phyloP scores from a whole-genome alignment of 2,797 vertebrate genomes.

The Perodicticus potto region DNA sequence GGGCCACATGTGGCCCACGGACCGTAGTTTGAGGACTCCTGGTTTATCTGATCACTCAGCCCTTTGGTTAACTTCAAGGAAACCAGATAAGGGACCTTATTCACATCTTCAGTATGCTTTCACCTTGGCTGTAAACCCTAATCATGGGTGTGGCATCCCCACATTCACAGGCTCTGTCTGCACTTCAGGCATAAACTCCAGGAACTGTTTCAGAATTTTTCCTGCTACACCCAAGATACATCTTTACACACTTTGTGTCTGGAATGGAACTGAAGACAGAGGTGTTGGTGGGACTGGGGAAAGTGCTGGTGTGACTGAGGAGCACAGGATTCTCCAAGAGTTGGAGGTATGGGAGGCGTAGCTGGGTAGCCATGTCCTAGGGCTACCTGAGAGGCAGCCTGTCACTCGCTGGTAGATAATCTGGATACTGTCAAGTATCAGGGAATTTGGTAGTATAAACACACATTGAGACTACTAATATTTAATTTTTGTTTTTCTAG shows the following conservation, averaged over 20 bases:
- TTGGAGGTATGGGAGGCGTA: neutral
- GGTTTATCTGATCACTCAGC: neutral
- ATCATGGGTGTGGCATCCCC: rapidly evolving
- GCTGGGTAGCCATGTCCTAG: neutral
- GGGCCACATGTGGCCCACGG: no score
- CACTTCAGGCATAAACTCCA: neutral
- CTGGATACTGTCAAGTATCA: neutral
- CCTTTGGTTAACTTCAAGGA: neutral
- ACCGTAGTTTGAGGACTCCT: no score
- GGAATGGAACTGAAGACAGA: neutral
- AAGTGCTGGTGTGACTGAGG: neutral
- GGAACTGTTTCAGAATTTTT: neutral
- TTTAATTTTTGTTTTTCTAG: neutral
- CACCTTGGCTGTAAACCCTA: neutral
- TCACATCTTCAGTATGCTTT: neutral
- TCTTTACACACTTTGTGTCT: neutral
- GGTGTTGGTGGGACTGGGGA: no score
- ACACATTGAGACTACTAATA: neutral
- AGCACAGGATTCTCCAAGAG: neutral
- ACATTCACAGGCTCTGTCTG: neutral
- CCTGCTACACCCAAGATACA: neutral
- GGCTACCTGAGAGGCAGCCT: neutral
- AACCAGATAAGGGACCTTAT: neutral
- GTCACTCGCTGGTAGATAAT: neutral
- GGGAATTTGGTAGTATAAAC: neutral